phyloP scores from a whole-genome alignment of 2,797 vertebrate species.

The Falco novaeseelandiae region DNA sequence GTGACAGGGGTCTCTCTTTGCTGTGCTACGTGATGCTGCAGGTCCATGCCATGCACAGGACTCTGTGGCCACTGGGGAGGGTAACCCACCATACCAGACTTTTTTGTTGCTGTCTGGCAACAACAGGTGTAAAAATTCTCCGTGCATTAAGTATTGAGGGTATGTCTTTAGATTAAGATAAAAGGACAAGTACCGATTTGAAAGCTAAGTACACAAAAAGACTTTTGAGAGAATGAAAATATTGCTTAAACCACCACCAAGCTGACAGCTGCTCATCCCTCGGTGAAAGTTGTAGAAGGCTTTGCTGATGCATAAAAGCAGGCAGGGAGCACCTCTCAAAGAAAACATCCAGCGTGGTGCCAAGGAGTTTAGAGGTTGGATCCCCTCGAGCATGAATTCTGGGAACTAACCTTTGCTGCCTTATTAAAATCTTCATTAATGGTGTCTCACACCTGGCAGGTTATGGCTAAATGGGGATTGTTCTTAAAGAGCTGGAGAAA shows the following conservation, averaged over 20 bases:
- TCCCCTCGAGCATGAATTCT: not conserved
- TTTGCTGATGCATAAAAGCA: not conserved
- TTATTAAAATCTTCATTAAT: not conserved
- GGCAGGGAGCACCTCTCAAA: not conserved
- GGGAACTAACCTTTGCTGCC: not conserved
- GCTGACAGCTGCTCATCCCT: not conserved
- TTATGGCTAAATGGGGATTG: not conserved
- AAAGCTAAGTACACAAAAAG: not conserved
- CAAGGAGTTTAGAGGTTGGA: not conserved
- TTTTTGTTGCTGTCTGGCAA: not conserved
- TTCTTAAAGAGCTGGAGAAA: not conserved
- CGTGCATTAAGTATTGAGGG: not conserved
- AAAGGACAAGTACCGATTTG: not conserved
- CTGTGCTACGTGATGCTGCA: not conserved
- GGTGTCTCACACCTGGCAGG: not conserved
- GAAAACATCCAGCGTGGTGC: fast-evolving
- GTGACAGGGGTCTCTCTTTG: not conserved
- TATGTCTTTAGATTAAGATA: not conserved
- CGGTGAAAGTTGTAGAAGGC: not conserved
- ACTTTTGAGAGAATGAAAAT: not conserved
- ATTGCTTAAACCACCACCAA: not conserved
- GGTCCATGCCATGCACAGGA: fast-evolving
- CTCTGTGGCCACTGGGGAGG: not conserved
- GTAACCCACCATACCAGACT: fast-evolving
- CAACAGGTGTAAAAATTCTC: not conserved